A percentile compares a stretch with the other conserved stretches of the same genome.
Evolutionary conservation across 2,113 vertebrate genomes (phyloP).

Genomic region (Poecile atricapillus): DNA sequence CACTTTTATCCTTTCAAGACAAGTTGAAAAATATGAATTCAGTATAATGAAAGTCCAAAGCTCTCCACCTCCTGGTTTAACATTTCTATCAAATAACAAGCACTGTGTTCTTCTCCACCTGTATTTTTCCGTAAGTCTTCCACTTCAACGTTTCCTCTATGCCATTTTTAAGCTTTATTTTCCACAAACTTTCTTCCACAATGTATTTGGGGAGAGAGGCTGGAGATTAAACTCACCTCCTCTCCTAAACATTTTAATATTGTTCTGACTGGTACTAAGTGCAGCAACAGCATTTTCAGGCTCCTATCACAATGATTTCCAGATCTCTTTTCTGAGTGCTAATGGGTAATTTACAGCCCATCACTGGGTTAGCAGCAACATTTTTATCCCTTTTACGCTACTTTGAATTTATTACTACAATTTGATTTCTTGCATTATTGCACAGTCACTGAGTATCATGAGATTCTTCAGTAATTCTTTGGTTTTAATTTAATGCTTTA

Average conservation of each 20-base stretch:
- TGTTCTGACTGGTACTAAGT: neutral
- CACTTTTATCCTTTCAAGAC: neutral
- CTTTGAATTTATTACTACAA: conserved; percentile 28
- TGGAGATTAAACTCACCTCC: neutral
- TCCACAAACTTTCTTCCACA: neutral
- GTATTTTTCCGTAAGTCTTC: neutral
- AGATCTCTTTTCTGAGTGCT: neutral
- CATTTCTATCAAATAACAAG: neutral
- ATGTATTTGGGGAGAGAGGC: neutral
- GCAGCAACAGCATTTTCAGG: neutral
- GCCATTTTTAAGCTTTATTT: neutral
- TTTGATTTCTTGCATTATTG: conserved; percentile 37
- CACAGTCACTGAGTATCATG: neutral
- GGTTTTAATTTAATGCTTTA: conserved; percentile 28
- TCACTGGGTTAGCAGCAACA: neutral
- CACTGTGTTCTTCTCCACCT: neutral
- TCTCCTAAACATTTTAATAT: neutral
- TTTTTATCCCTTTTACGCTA: neutral
- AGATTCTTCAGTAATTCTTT: neutral
- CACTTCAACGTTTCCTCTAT: neutral
- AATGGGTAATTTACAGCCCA: conserved; percentile 38
- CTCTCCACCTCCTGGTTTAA: neutral
- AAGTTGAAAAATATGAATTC: neutral
- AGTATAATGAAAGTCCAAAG: neutral
- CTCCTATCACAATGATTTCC: neutral